Evolutionary conservation across 2,797 vertebrate species (phyloP), one percentile per base, ranked within the genome.

Genomic region (Picus viridis): DNA sequence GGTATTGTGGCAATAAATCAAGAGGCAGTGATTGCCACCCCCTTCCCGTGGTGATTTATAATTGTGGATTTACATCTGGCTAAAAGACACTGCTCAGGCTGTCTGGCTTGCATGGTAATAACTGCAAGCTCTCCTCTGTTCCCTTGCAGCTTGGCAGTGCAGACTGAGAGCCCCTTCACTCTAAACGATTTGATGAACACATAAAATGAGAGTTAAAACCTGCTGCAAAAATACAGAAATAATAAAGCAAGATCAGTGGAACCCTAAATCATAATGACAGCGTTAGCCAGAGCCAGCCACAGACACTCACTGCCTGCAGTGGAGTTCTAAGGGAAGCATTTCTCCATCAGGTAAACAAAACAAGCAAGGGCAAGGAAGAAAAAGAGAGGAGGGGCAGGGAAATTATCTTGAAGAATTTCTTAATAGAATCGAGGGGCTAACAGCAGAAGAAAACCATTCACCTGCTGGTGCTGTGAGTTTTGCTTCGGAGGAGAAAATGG

Each of bases 1-100:
- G 92, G 79, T 78, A 90, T 89, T 83, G 83, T 90, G 70, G 84
- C 84, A 81, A 80, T 94, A 93, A 83, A 94, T 92, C 93, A 96
- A 89, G 91, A 81, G 8, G 47, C 59, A 90, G 82, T 59, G 43
- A 90, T 90, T 94, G 82, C 79, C 67, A n/a, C 90, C 93, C 53
- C 75, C 39, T 89, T 93, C 76, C 67, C 10, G 3, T 14, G 11
- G 73, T 93, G 88, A 94, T 93, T 91, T 93, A 81, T 91, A 96
- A 94, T 92, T 89, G 82, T 90, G 82, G 67, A 80, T 94, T 92
- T 93, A 81, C 90, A 70, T 94, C 88, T 83, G 95, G 65, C 91
- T 93, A 32, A 61, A 84, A 75, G 86, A 81, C 54, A 47, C 58
- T 59, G 59, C 65, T 92, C 81, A 92, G 88, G 59, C 81, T 72